Conservation (phyloP, 2,113 vertebrate genomes). For the Pantherophis guttatus region DNA sequence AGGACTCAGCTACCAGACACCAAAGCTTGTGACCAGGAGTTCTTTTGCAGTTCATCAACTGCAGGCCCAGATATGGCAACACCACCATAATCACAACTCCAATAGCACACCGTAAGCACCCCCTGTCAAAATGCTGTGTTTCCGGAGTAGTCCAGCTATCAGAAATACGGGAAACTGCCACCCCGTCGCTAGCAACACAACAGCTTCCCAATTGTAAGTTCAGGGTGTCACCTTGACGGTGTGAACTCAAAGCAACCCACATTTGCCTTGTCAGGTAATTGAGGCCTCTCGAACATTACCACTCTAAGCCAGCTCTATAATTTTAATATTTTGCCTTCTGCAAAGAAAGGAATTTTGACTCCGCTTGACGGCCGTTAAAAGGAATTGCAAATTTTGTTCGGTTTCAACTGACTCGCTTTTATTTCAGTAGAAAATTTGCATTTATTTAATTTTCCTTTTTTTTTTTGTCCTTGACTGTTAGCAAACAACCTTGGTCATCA, state of each 20-base stretch:
- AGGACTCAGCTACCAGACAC: background rate
- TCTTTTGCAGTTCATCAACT: background rate
- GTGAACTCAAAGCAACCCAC: fast-evolving
- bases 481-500: background rate
- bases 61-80: background rate
- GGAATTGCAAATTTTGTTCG: background rate
- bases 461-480: background rate
- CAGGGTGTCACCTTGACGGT: background rate
- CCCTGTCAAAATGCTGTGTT: background rate
- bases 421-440: background rate
- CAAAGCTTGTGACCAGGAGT: background rate
- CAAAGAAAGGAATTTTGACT: background rate
- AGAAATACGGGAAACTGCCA: background rate
- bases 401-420: background rate
- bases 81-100: background rate
- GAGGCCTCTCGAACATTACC: background rate
- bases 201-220: background rate
- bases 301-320: background rate
- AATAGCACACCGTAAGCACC: background rate
- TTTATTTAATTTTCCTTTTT: background rate
- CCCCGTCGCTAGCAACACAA: too few species aligned
- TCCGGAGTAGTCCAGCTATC: background rate
- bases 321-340: background rate
- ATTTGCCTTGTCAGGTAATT: background rate
- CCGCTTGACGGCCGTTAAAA: background rate